These are phyloP conservation scores for Noctua fimbriata DNA, from an alignment of 2,888 invertebrate genomes.

Conservation along the genomic window DNA sequence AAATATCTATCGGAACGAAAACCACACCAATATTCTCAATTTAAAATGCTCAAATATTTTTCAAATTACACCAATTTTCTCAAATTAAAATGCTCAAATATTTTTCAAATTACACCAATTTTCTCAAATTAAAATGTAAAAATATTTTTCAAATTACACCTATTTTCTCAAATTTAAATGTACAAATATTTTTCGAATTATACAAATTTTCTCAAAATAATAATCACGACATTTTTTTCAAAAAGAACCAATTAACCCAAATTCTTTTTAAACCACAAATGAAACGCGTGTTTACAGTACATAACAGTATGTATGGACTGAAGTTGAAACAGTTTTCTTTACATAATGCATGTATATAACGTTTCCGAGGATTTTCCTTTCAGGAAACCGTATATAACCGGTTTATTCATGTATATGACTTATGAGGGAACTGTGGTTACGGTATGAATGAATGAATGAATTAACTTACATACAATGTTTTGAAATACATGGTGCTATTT, in stretches of 20 bases:
- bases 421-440: constrained; percentile 19
- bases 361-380: constrained; percentile 45
- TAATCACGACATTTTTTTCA: too few relatives aligned
- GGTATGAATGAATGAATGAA: constrained; percentile 15
- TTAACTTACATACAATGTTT: neutral
- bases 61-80: neutral
- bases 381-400: constrained; percentile 45
- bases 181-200: neutral
- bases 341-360: constrained; percentile 43
- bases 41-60: neutral
- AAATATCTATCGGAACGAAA: neutral
- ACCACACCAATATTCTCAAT: neutral
- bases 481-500: neutral
- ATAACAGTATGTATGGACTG: constrained; percentile 31
- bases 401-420: neutral
- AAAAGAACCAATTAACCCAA: neutral
- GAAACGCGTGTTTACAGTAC: constrained; percentile 41
- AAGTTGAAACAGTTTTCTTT: constrained; percentile 26
- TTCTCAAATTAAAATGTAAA: neutral
- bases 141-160: neutral
- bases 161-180: neutral
- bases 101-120: constrained; percentile 4
- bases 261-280: neutral
- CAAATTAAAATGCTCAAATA: neutral
- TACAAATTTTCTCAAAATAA: neutral